These are phyloP conservation scores for Orchesellides sinensis DNA, from an alignment of 2,888 invertebrate genomes.

Conservation along the genomic window DNA sequence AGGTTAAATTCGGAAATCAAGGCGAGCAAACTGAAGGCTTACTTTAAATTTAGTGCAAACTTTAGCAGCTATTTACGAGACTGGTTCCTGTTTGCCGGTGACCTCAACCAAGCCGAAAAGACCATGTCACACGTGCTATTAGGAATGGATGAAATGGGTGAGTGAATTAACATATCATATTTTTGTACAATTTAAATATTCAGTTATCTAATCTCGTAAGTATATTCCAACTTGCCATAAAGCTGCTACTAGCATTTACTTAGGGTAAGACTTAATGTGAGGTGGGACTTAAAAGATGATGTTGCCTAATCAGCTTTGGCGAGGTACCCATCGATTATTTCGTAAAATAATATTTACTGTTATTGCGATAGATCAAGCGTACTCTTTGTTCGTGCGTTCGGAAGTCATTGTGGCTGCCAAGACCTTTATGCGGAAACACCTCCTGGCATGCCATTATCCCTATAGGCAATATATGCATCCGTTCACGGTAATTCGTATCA, in stretches of 20 bases:
- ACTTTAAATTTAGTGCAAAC: background rate
- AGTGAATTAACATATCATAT: background rate
- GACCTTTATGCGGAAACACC: background rate
- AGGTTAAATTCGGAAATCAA: background rate
- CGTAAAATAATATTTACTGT: background rate
- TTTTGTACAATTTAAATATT: too few species aligned
- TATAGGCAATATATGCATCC: background rate
- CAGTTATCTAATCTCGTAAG: too few species aligned
- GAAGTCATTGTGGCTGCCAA: background rate
- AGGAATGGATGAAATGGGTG: background rate
- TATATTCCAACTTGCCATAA: too few species aligned
- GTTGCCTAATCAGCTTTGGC: too few species aligned
- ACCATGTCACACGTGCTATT: too few species aligned
- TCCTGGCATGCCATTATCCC: background rate
- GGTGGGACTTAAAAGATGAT: too few species aligned
- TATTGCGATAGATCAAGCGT: background rate
- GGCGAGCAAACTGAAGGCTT: background rate
- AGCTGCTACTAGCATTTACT: too few species aligned
- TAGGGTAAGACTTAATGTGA: too few species aligned
- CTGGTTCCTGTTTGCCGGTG: background rate
- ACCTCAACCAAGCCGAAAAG: background rate
- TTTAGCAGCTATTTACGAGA: background rate
- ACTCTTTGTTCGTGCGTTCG: background rate
- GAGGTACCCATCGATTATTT: background rate
- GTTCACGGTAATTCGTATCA: background rate